Evolutionary conservation across 2,113 vertebrate species (phyloP), one percentile per base, ranked within the genome.

Genomic region (Gymnarchus niloticus): DNA sequence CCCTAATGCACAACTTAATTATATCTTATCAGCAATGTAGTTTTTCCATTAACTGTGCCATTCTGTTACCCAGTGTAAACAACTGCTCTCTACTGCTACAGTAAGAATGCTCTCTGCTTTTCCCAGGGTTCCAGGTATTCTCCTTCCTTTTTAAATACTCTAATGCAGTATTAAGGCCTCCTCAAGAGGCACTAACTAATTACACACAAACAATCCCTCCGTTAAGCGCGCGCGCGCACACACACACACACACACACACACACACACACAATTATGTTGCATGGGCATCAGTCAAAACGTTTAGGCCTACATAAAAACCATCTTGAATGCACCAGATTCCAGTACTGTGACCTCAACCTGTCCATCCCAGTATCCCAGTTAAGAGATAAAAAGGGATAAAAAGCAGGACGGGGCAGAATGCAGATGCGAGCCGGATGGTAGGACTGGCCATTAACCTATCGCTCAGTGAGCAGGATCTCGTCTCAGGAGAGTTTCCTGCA

Each of bases 141-240:
- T 51, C 52, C 49, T 61, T 56, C 48, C 10, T 82, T 3, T 86
- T 86, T 69, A 69, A 61, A 82, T 73, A 33, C 57, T 51, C 78
- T 83, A 86, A 83, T 86, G 48, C 51, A 21, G 48, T 65, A 86
- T 69, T 86, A 69, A 83, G 81, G 23, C 7, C 28, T 46, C 56
- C 51, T 85, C 48, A 69, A 83, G 57, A 59, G 6, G 44, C 7
- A 86, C 46, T 76, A 56, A 54, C 56, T 78, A 56, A 78, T 78
- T 76, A 49, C 61, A 73, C 41, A 46, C 84, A 9, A 77, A 78
- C 73, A 46, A 56, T 46, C 14, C 25, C 83, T 12, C 56, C 56
- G n/a, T 25, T 56, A 48, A 8, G 88, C 89, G 51, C 59, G 88
- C 85, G 86, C 54, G 90, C 86, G 65, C 59, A 86, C 77, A 73